A percentile compares a stretch with the other conserved stretches of the same genome.
phyloP scores from a whole-genome alignment of 2,113 vertebrate species.

The Protobothrops flavoviridis region DNA sequence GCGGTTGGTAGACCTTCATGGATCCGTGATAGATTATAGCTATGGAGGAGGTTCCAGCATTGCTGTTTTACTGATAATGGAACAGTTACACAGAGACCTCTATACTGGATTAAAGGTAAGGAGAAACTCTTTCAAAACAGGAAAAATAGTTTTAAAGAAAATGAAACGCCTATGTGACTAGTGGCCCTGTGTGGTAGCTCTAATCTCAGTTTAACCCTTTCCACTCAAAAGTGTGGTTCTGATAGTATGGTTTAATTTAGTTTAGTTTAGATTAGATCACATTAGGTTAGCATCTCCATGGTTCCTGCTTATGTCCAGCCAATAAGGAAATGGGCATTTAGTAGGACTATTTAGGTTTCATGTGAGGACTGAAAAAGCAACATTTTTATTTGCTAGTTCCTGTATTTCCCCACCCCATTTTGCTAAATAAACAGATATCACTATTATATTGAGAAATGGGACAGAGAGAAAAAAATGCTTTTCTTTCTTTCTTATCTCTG shows the following conservation, averaged over 20 bases:
- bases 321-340: neutral
- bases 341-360: neutral
- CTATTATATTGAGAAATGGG: neutral
- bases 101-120: slow-evolving; percentile 93
- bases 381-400: neutral
- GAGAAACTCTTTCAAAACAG: neutral
- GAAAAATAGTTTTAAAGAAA: neutral
- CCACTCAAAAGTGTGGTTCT: neutral
- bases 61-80: slow-evolving; percentile 95
- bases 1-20: slow-evolving; percentile 91
- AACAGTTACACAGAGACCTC: slow-evolving; percentile 92
- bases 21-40: slow-evolving; percentile 93
- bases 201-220: neutral
- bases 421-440: neutral
- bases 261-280: neutral
- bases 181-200: neutral
- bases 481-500: neutral
- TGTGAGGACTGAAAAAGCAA: neutral
- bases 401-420: neutral
- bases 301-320: neutral
- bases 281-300: neutral
- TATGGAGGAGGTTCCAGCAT: slow-evolving; percentile 92
- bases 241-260: neutral
- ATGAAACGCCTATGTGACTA: neutral
- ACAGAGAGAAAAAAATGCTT: neutral